Base-by-base conservation (phyloP, 1,140 invertebrate species). In the Trachelipus rathkii region DNA sequence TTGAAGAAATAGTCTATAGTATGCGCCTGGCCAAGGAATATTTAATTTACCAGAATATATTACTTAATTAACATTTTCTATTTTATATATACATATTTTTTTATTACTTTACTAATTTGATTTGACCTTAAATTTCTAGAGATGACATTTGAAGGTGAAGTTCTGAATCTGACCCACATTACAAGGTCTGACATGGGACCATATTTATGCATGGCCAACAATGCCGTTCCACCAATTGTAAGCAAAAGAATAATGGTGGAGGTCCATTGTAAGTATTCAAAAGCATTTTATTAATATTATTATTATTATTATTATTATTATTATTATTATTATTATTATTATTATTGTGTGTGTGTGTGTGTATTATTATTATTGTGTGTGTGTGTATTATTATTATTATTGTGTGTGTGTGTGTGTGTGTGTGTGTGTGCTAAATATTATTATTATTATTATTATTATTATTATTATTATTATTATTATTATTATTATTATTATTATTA, bases 221-320 rank as follows among this genome's bases (percentile, higher is more conserved):
- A 95, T 84, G 93, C 94, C 84, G 92, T 95, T 23, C 93, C 93
- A 75, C 93, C 93, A 33, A 92, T 92, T 11, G 92, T 94, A 82
- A 94, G 92, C 87, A 95, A 94, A 85, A 86, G 93, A 81, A 92
- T 95, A 78, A 92, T 90, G 71, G 87, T 95, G 45, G 91, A 91
- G 84, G 92, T 95, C 74, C 93, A 94, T 85, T 95, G 93, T 95
- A 88, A 94, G 93, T 91, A 86, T 53, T n/a, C 21, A 50, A 24
- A 24, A 15, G 69, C 33, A 44, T 71, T 10, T 33, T 43, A n/a
- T 43, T 43, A 13, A 44, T 13, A 44, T 10, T 67, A 9, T 67
- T 67, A 24, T 10, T 67, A 9, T 67, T 67, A 24, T 10, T 67
- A 24, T 67, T 67, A 24, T 67, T 15, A 67, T 67, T 15, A 67